Evolutionary conservation across 2,888 invertebrate species (phyloP).

Genomic region (Monopis laevigella): DNA sequence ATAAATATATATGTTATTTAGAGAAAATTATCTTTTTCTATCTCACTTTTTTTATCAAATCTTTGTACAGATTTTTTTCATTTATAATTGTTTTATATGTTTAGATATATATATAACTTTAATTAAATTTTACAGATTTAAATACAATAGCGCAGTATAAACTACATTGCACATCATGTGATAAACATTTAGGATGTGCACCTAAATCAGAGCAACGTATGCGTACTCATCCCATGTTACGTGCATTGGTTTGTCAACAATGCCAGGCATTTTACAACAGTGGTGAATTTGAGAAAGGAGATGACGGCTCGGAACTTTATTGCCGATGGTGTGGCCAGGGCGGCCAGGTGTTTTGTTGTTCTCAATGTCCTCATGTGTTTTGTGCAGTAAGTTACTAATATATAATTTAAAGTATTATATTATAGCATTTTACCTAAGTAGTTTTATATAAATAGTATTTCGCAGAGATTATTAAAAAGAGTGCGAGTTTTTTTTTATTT

Average conservation of each 20-base stretch:
- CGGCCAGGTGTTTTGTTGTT: constrained; percentile 81
- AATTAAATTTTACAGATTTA: constrained; percentile 62
- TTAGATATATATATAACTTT: no score
- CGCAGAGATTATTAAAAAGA: no score
- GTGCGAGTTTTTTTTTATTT: no score
- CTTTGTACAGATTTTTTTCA: no score
- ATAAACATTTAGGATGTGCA: constrained; percentile 78
- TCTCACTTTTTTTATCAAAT: no score
- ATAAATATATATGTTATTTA: no score
- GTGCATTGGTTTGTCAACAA: constrained; percentile 75
- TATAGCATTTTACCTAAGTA: constrained; percentile 21
- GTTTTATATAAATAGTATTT: no score
- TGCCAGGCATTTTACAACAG: constrained; percentile 83
- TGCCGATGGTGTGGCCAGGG: constrained; percentile 88
- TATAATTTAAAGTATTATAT: constrained; percentile 19
- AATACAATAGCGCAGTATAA: constrained; percentile 66
- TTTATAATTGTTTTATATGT: no score
- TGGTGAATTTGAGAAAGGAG: constrained; percentile 84
- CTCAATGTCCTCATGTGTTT: constrained; percentile 77
- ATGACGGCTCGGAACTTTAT: constrained; percentile 84
- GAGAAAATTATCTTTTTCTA: no score
- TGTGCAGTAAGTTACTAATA: constrained; percentile 65
- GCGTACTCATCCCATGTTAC: constrained; percentile 77
- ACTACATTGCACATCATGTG: constrained; percentile 80
- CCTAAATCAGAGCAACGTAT: constrained; percentile 70